phyloP scores from a whole-genome alignment of 64 coral and sea anemone genomes.

The Pachyseris speciosa region DNA sequence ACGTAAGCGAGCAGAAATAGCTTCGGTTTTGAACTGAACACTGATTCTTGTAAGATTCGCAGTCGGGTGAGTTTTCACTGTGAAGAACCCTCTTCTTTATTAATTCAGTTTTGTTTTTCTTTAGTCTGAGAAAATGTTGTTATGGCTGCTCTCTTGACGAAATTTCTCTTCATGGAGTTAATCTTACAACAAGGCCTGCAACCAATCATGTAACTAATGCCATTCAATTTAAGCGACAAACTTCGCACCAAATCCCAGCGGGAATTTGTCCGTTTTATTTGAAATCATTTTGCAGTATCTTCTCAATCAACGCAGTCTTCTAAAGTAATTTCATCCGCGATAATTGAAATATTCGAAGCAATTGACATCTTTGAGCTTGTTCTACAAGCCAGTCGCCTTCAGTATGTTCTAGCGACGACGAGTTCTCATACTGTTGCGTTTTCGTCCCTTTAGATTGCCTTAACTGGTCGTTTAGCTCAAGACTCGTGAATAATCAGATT shows the following conservation, averaged over 20 bases:
- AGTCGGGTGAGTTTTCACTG: not conserved
- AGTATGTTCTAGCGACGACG: not conserved
- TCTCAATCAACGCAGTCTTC: slow-evolving; percentile 39
- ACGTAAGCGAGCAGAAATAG: too few species aligned
- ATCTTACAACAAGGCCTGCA: not conserved
- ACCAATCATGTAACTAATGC: not conserved
- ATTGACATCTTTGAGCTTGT: not conserved
- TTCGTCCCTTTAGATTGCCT: not conserved
- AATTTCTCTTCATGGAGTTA: not conserved
- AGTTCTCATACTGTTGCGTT: not conserved
- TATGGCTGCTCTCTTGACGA: not conserved
- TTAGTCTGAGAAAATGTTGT: not conserved
- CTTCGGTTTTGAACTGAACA: not conserved
- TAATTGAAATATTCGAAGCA: slow-evolving; percentile 24
- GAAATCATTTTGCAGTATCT: slow-evolving; percentile 53
- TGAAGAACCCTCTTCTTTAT: not conserved
- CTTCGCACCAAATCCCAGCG: slow-evolving; percentile 19
- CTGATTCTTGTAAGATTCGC: not conserved
- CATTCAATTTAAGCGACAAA: not conserved
- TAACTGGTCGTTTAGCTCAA: not conserved
- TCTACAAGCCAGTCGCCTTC: not conserved
- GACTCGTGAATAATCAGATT: not conserved
- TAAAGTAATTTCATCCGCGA: slow-evolving; percentile 44
- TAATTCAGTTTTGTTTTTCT: not conserved
- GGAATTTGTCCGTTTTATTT: slow-evolving; percentile 44